A percentile compares a stretch with the other conserved stretches of the same genome.
phyloP scores from a whole-genome alignment of 2,888 invertebrate species.

The Choristoneura rosaceana region DNA sequence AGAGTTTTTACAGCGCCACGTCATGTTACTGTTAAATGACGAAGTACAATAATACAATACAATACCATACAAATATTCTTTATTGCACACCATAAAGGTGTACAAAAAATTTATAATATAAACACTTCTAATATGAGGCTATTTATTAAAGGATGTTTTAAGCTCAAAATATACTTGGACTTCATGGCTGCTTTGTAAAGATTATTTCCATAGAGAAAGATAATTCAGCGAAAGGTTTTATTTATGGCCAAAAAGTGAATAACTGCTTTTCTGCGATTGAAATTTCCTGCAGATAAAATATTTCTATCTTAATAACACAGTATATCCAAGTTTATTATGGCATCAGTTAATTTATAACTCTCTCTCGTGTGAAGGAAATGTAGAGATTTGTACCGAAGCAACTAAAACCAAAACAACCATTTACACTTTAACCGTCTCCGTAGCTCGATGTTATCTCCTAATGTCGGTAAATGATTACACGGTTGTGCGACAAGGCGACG shows the following conservation, averaged over 20 bases:
- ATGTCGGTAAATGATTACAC: slow-evolving; percentile 40
- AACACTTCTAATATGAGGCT: no score
- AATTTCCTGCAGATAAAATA: background rate
- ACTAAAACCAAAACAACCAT: slow-evolving; percentile 40
- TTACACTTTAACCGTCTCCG: slow-evolving; percentile 39
- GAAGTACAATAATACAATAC: no score
- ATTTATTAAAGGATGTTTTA: no score
- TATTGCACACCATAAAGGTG: no score
- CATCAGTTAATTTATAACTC: slow-evolving; percentile 27
- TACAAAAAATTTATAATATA: no score
- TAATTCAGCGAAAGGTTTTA: background rate
- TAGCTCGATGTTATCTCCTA: slow-evolving; percentile 37
- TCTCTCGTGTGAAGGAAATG: slow-evolving; percentile 20
- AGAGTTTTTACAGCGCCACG: no score
- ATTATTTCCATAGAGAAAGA: background rate
- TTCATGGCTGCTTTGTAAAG: background rate
- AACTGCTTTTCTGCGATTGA: background rate
- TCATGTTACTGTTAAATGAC: no score
- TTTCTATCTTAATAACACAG: slow-evolving; percentile 7
- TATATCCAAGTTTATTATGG: slow-evolving; percentile 23
- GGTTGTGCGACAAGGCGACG: slow-evolving; percentile 13
- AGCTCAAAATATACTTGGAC: background rate
- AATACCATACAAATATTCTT: no score
- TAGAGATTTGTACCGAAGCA: slow-evolving; percentile 30
- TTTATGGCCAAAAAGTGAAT: background rate